A percentile compares a stretch with the other conserved stretches of the same genome.
Conservation (phyloP, 2,797 vertebrate genomes). For the Limosa lapponica region DNA sequence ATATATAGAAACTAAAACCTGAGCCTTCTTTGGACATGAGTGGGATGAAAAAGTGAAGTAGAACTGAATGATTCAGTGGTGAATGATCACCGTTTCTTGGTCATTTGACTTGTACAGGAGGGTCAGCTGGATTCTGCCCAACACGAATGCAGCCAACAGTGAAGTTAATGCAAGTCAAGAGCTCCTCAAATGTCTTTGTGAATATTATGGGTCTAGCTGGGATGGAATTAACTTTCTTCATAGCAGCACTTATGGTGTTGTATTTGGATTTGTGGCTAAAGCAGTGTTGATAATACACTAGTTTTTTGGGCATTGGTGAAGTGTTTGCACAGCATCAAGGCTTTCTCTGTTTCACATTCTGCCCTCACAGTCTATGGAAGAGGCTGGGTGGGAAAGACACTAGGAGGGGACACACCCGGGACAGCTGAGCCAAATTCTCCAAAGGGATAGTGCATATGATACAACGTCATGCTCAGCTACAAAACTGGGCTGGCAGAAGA, state of each 20-base stretch:
- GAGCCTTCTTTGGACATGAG: neutral
- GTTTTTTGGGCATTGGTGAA: neutral
- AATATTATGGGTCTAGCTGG: neutral
- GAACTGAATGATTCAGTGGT: slow-evolving; percentile 2
- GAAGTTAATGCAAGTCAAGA: neutral
- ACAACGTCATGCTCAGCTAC: neutral
- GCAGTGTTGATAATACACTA: neutral
- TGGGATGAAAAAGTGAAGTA: slow-evolving; percentile 19
- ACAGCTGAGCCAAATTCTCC: neutral
- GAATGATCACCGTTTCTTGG: neutral
- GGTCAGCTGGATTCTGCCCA: neutral
- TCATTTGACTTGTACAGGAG: neutral
- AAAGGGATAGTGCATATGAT: neutral
- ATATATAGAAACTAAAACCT: neutral
- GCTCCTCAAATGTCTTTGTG: neutral
- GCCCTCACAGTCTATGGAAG: neutral
- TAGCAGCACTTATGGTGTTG: neutral
- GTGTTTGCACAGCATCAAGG: neutral
- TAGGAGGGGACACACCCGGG: neutral
- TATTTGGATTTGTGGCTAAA: neutral
- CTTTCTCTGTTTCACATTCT: neutral
- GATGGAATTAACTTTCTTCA: neutral
- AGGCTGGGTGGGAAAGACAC: neutral
- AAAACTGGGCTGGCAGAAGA: neutral
- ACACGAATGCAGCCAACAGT: neutral